Base-by-base conservation (phyloP, 2,888 invertebrate genomes). In the Drosophila melanosoma region DNA sequence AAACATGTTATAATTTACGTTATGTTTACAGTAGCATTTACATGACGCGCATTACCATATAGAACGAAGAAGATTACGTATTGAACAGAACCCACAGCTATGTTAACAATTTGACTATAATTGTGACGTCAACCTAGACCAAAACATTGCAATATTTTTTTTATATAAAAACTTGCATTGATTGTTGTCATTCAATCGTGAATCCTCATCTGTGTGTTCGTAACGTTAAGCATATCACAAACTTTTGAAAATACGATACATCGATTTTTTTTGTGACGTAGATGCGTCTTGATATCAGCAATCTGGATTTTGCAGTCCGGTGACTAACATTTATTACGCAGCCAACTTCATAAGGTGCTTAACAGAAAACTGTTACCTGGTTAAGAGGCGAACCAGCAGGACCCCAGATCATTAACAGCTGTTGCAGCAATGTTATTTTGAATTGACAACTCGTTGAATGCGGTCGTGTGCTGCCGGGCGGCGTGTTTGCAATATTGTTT, bases 401-500 rank as follows among this genome's bases (percentile, higher is more conserved):
- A 68, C 61, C 38, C 20, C 23, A 61, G 38, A 32, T 61, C 17
- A 26, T 48, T 29, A 54, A 76, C 69, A 76, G 76, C 80, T 75
- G 69, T 64, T 64, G 69, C 12, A 15, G n/a, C 29, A 12, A 52
- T 74, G 52, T 66, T 76, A 77, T 60, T 76, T 42, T 49, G 60
- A 66, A 71, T 81, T 70, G 48, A 67, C 66, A 71, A 58, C 71
- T 76, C 77, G 62, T 63, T 58, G 72, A 71, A 64, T 45, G 60
- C 57, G 81, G 77, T 81, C 33, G 81, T 77, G 81, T 61, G 32
- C 35, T 17, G 23, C 53, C 59, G 32, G 65, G 26, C 20, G 52
- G 45, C 59, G 67, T 40, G 54, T 57, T 79, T 57, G 56, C 45
- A 70, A 63, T 56, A 62, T 60, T 36, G 40, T 53, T 81, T 67